Evolutionary conservation across 2,888 invertebrate species (phyloP).

Genomic region (Lampropteryx suffumata): DNA sequence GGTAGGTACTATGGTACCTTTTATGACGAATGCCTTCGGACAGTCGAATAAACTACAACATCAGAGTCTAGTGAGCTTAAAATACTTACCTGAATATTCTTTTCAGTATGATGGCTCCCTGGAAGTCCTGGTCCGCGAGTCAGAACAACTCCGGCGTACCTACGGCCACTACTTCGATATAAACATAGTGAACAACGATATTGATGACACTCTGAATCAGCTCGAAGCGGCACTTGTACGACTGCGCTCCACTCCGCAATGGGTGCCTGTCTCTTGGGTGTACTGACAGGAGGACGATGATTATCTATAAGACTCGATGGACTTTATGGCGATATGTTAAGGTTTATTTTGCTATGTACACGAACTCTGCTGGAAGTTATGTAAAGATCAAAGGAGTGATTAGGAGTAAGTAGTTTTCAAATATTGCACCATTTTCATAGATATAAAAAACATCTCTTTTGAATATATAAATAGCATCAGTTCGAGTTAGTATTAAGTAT

Average conservation of each 20-base stretch:
- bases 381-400: too few species aligned
- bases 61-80: too few species aligned
- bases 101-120: slow-evolving; percentile 97
- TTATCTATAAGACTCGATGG: slow-evolving; percentile 42
- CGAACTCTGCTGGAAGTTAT: too few species aligned
- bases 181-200: slow-evolving; percentile 99
- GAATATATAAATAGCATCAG: too few species aligned
- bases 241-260: slow-evolving; percentile 95
- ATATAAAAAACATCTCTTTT: too few species aligned
- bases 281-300: slow-evolving; percentile 86
- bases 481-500: too few species aligned
- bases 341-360: slow-evolving; percentile 9
- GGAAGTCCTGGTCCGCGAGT: slow-evolving; percentile 97
- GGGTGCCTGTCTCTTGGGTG: slow-evolving; percentile 99
- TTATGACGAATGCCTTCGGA: too few species aligned
- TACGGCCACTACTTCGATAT: slow-evolving; percentile 99
- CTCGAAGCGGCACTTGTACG: slow-evolving; percentile 95
- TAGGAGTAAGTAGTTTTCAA: too few species aligned
- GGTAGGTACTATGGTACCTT: too few species aligned
- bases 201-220: slow-evolving; percentile 97
- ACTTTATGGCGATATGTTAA: slow-evolving; percentile 33
- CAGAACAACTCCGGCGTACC: slow-evolving; percentile 96
- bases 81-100: too few species aligned
- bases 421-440: too few species aligned
- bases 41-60: too few species aligned